Percentiles rank a stretch among this genome's conserved stretches.
phyloP scores from a whole-genome alignment of 2,797 vertebrate species.

The Sparus aurata region DNA sequence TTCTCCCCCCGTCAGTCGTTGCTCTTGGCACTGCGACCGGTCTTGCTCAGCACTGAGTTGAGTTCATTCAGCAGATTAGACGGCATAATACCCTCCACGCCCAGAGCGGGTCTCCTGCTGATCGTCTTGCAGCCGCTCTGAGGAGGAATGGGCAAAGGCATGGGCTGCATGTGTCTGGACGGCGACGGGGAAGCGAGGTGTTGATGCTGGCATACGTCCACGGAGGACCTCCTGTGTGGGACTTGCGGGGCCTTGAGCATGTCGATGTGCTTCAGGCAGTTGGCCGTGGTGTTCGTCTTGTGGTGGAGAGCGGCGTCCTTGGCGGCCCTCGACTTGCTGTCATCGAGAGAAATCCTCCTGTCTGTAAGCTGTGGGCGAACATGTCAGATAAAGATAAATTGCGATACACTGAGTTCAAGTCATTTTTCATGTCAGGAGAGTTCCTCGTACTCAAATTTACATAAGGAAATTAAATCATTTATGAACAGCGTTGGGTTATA shows the following conservation, averaged over 20 bases:
- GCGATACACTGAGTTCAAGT: not conserved
- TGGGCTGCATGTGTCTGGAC: constrained; percentile 1
- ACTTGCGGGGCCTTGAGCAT: constrained; percentile 35
- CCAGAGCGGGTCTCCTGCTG: constrained; percentile 40
- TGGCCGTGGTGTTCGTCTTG: constrained; percentile 74
- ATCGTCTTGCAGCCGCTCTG: constrained; percentile 16
- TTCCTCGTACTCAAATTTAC: constrained; percentile 1
- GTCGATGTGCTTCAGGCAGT: constrained; percentile 75
- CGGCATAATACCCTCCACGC: constrained; percentile 78
- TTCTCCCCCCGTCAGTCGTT: constrained; percentile 60
- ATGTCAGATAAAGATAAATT: constrained; percentile 11
- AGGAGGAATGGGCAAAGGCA: constrained; percentile 9
- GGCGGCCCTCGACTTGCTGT: constrained; percentile 29
- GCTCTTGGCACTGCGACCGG: constrained; percentile 73
- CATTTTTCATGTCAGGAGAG: constrained; percentile 9
- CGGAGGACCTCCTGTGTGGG: constrained; percentile 36
- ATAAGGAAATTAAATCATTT: not conserved
- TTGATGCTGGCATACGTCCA: constrained; percentile 25
- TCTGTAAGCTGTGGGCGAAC: constrained; percentile 46
- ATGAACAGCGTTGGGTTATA: no score
- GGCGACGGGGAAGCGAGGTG: constrained; percentile 8
- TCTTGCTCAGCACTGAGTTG: constrained; percentile 88
- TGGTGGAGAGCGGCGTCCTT: constrained; percentile 63
- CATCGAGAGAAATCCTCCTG: constrained; percentile 53
- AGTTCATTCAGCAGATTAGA: constrained; percentile 90